Evolutionary conservation across 1,140 invertebrate species (phyloP).

Genomic region (Drosophila biarmipes): DNA sequence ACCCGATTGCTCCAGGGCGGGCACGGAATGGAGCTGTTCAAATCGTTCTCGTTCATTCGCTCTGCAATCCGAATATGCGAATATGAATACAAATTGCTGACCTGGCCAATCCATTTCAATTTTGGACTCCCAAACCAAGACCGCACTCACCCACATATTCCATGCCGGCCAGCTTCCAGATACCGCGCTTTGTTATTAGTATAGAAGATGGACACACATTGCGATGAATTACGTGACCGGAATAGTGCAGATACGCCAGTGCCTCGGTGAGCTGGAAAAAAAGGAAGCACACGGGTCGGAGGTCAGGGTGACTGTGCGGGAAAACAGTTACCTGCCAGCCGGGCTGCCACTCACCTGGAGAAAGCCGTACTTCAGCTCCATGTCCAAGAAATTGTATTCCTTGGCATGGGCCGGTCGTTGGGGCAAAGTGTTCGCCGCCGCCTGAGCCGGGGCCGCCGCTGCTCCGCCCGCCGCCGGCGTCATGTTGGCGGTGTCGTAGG

Average conservation of each 20-base stretch:
- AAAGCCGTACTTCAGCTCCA: constrained; percentile 97
- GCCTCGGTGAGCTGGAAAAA: constrained; percentile 95
- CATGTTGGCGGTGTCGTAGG: constrained; percentile 74
- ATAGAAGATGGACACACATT: constrained; percentile 97
- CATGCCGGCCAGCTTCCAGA: constrained; percentile 98
- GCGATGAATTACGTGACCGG: constrained; percentile 93
- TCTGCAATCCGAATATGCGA: constrained; percentile 86
- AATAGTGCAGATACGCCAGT: constrained; percentile 95
- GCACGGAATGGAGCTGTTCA: constrained; percentile 89
- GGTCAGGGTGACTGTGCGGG: constrained; percentile 5
- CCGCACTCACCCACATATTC: constrained; percentile 93
- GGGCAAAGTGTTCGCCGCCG: constrained; percentile 55
- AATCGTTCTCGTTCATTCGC: constrained; percentile 88
- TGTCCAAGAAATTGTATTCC: constrained; percentile 94
- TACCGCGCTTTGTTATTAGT: constrained; percentile 96
- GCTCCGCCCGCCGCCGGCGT: constrained; percentile 33
- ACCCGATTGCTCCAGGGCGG: constrained; percentile 94
- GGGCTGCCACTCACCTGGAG: constrained; percentile 89
- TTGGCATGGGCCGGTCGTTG: constrained; percentile 86
- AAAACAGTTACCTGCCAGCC: constrained; percentile 9
- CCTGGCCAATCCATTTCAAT: constrained; percentile 66
- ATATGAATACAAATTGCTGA: constrained; percentile 65
- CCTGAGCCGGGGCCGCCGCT: constrained; percentile 58
- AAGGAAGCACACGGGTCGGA: constrained; percentile 1
- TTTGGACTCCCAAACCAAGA: constrained; percentile 5